phyloP scores from a whole-genome alignment of 2,113 vertebrate species.

The Xenotilapia flavipinnis region DNA sequence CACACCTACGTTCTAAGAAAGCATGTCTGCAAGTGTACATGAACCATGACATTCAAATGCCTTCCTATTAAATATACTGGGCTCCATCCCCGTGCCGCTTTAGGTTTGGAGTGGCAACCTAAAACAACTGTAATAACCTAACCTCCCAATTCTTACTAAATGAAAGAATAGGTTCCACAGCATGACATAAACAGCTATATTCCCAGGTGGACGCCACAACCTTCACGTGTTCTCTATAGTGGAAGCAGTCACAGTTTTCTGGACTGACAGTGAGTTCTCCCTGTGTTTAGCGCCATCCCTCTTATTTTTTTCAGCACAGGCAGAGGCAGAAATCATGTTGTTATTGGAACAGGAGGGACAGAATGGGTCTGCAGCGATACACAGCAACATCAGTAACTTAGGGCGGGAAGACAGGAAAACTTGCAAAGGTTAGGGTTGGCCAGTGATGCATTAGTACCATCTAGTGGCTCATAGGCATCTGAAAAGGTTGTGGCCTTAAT shows the following conservation, averaged over 20 bases:
- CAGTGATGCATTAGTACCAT: constrained; percentile 63
- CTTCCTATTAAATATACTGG: constrained; percentile 35
- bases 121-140: constrained; percentile 2
- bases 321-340: background rate
- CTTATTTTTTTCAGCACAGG: constrained; percentile 15
- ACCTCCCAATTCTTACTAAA: constrained; percentile 1
- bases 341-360: constrained; percentile 9
- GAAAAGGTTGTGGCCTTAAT: constrained; percentile 12
- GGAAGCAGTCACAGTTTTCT: constrained; percentile 23
- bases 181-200: constrained; percentile 31
- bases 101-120: constrained; percentile 5
- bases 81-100: background rate
- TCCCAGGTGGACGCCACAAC: background rate
- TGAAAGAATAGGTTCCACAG: background rate
- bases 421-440: constrained; percentile 27
- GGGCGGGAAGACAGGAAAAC: background rate
- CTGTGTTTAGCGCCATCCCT: background rate
- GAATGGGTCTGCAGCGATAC: constrained; percentile 9
- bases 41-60: constrained; percentile 43
- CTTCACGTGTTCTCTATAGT: background rate
- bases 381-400: constrained; percentile 16
- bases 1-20: background rate
- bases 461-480: constrained; percentile 47
- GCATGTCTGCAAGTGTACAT: constrained; percentile 22
- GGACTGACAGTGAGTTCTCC: constrained; percentile 26